Evolutionary conservation across 2,888 invertebrate genomes (phyloP).

Genomic region (Mellilla xanthometata): DNA sequence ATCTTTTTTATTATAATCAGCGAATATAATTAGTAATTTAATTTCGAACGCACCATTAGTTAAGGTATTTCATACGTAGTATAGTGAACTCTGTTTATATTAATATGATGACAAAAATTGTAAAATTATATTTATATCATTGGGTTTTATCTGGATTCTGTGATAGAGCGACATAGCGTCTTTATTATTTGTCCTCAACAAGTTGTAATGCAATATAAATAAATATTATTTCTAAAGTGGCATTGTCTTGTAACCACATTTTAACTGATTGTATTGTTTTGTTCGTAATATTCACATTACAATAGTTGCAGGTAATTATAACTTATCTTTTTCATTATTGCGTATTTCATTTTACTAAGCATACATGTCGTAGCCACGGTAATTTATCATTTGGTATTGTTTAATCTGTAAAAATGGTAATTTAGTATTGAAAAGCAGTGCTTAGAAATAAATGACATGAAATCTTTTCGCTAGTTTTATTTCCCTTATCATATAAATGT

Average conservation of each 20-base stretch:
- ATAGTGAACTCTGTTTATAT: constrained; percentile 6
- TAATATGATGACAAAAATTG: constrained; percentile 4
- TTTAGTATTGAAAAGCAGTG: constrained; percentile 68
- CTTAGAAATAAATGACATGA: constrained; percentile 72
- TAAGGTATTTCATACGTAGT: constrained; percentile 24
- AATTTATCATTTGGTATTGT: constrained; percentile 57
- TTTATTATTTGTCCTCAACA: background rate
- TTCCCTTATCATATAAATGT: constrained; percentile 1
- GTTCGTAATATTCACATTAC: background rate
- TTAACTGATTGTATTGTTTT: background rate
- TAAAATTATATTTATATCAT: background rate
- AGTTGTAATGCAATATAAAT: background rate
- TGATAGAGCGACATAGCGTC: constrained; percentile 50
- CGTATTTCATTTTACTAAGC: too few relatives aligned
- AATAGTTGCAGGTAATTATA: background rate
- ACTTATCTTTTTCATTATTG: background rate
- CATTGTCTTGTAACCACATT: constrained; percentile 8
- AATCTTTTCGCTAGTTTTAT: constrained; percentile 29
- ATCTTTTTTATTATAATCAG: constrained; percentile 23
- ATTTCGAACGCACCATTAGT: constrained; percentile 32
- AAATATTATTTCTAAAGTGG: constrained; percentile 13
- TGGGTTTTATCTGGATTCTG: constrained; percentile 49
- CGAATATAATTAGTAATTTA: constrained; percentile 27
- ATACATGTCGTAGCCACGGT: constrained; percentile 60
- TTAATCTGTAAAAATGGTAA: constrained; percentile 60